phyloP scores from a whole-genome alignment of 2,888 invertebrate species.

The Cyaniris semiargus region DNA sequence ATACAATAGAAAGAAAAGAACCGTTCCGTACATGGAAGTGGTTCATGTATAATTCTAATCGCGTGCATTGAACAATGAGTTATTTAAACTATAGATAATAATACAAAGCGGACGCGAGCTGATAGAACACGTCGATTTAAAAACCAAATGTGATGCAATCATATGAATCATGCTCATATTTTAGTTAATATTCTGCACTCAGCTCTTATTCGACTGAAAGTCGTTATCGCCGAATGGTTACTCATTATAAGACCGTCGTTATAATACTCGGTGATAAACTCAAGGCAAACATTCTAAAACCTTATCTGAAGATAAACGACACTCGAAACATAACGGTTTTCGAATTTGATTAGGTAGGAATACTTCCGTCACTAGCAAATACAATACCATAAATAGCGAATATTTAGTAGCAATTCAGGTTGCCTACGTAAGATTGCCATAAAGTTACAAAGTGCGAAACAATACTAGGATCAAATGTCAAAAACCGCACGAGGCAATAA shows the following conservation, averaged over 20 bases:
- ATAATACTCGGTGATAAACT: background rate
- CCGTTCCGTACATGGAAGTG: constrained; percentile 15
- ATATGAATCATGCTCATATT: constrained; percentile 52
- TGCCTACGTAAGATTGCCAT: background rate
- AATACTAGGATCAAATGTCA: constrained; percentile 65
- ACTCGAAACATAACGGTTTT: background rate
- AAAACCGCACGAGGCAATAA: constrained; percentile 78
- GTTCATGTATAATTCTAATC: constrained; percentile 17
- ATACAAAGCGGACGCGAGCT: constrained; percentile 56
- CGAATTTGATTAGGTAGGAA: background rate
- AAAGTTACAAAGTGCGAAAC: constrained; percentile 23
- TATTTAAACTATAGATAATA: constrained; percentile 64
- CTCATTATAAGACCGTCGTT: background rate
- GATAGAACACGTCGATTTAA: constrained; percentile 58
- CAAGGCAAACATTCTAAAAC: background rate
- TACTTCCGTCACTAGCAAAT: background rate
- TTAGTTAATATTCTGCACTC: constrained; percentile 44
- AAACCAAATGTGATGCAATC: constrained; percentile 51
- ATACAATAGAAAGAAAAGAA: constrained; percentile 26
- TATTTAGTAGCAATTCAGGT: background rate
- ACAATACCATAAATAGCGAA: background rate
- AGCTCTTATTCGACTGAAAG: constrained; percentile 5
- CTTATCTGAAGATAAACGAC: constrained; percentile 12
- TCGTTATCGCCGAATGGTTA: background rate
- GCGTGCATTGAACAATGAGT: constrained; percentile 54